A percentile compares a stretch with the other conserved stretches of the same genome.
These are phyloP conservation scores for Alsophila aescularia DNA, from an alignment of 2,888 invertebrate genomes.

Conservation along the genomic window DNA sequence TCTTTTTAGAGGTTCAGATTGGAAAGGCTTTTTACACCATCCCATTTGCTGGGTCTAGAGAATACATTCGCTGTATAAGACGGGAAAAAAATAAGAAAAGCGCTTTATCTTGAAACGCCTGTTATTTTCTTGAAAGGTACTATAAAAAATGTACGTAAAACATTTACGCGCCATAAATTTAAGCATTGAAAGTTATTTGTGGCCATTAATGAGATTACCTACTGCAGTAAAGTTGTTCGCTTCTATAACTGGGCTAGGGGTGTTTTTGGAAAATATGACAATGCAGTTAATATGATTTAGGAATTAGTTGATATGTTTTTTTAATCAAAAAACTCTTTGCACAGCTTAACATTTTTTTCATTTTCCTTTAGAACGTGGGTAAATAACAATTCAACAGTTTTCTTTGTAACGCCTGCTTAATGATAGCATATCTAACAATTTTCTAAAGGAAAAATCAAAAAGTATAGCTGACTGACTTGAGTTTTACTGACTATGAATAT, in stretches of 20 bases:
- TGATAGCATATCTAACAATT: no score
- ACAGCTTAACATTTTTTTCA: no score
- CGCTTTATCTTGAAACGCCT: constrained; percentile 73
- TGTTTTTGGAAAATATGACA: neutral
- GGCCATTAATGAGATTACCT: constrained; percentile 68
- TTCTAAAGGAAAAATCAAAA: no score
- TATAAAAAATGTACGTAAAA: constrained; percentile 73
- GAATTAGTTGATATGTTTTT: no score
- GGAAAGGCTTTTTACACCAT: constrained; percentile 78
- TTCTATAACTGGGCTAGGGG: constrained; percentile 13
- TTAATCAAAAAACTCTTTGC: no score
- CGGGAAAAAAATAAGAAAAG: constrained; percentile 59
- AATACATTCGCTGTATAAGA: constrained; percentile 69
- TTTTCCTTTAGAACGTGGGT: no score
- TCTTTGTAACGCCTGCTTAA: no score
- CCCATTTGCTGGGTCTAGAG: constrained; percentile 68
- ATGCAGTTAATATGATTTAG: neutral
- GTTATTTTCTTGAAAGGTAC: constrained; percentile 78
- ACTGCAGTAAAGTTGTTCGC: constrained; percentile 44
- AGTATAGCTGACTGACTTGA: no score
- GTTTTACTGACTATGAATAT: no score
- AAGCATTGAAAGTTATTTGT: constrained; percentile 69
- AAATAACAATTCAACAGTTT: no score
- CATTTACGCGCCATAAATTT: constrained; percentile 74
- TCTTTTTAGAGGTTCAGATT: constrained; percentile 77